Evolutionary conservation across 1,140 invertebrate genomes (phyloP), one percentile per base, ranked within the genome.

Genomic region (Nephotettix cincticeps): DNA sequence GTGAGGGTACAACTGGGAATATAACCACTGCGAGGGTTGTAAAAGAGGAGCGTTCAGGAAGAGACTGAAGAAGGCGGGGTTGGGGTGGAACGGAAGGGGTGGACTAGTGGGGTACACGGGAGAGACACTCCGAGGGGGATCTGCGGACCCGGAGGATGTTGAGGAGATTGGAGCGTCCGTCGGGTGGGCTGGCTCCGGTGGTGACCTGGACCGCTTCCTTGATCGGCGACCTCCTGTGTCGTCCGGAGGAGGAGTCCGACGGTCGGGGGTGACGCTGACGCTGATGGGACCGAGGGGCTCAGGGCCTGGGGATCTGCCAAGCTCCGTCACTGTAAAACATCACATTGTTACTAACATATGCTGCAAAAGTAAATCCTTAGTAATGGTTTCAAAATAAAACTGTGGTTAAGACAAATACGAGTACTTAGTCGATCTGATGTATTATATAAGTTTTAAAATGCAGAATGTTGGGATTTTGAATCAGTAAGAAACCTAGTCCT

Each of bases 1-100:
- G 27, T 76, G 75, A 9, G 73, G 81, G 75, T 90, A 90, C 1
- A 91, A 81, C 75, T 90, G 89, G 0, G 88, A 88, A 77, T 91
- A 91, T 0, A 91, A 80, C 89, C 89, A 91, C 67, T 90, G 89
- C 32, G 88, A 88, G 0, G 89, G 88, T 1, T 89, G 88, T n/a
- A 89, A 88, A 9, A 91, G 79, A 0, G 89, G 89, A 1, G 88
- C 86, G 76, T 90, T 90, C 27, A 91, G 80, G 76, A 91, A 90
- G 43, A 91, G 79, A 64, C 75, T 76, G 73, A 76, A 77, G 71
- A 75, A 76, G 76, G 76, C 43, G 76, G 81, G 68, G 77, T 81
- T 79, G 65, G 82, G 81, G 74, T 83, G 81, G 54, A 78, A 79
- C 0, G 81, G 81, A 13, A 82, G 79, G 28, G 82, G 80, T 51